Evolutionary conservation across 2,113 vertebrate species (phyloP).

Genomic region (Pseudopodoces humilis): DNA sequence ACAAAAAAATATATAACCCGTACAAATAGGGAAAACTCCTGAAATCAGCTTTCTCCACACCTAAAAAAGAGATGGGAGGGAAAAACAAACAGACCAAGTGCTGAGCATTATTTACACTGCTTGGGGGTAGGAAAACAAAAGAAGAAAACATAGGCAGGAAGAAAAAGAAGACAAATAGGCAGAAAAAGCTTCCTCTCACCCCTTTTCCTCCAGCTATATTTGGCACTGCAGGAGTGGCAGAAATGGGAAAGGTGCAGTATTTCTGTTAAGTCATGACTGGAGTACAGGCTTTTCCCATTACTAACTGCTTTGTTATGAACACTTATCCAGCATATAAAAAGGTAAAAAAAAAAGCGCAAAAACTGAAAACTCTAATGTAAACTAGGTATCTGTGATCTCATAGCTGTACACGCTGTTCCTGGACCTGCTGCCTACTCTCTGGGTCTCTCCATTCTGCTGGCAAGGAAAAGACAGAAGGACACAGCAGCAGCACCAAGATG

Average conservation of each 20-base stretch:
- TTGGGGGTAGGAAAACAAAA: not conserved
- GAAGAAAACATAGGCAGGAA: not conserved
- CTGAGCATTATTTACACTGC: constrained; percentile 24
- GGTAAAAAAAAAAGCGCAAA: not conserved
- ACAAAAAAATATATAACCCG: not conserved
- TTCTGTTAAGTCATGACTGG: not conserved
- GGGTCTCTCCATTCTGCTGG: not conserved
- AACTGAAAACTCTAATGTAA: constrained; percentile 32
- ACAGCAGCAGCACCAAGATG: constrained; percentile 25
- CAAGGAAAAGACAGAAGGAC: constrained; percentile 16
- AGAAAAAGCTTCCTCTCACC: not conserved
- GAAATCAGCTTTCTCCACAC: constrained; percentile 13
- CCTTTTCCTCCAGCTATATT: constrained; percentile 21
- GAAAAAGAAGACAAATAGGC: not conserved
- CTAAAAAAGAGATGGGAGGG: not conserved
- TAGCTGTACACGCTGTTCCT: not conserved
- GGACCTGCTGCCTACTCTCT: constrained; percentile 12
- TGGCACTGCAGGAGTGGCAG: constrained; percentile 36
- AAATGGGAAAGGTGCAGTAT: not conserved
- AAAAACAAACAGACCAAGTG: not conserved
- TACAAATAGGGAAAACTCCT: not conserved
- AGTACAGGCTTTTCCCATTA: not conserved
- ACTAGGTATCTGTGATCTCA: constrained; percentile 4
- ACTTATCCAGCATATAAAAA: constrained; percentile 31
- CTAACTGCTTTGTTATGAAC: not conserved